Percentiles rank a stretch among this genome's conserved stretches.
Evolutionary conservation across 2,888 invertebrate genomes (phyloP).

Genomic region (Phortica magna): DNA sequence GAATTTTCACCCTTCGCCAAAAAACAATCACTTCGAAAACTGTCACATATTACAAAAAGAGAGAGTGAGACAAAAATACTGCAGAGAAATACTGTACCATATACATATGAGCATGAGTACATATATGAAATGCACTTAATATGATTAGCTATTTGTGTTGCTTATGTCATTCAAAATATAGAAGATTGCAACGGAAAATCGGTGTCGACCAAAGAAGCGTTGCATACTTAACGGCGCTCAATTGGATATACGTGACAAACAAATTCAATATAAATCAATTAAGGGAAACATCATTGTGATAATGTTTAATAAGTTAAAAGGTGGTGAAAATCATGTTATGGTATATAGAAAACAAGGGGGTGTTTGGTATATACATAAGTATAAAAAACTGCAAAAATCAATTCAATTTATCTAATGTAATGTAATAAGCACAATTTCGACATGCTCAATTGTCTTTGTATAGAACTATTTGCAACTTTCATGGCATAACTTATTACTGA

Average conservation of each 20-base stretch:
- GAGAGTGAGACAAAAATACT: neutral
- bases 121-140: conserved; percentile 69
- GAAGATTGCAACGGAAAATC: conserved; percentile 29
- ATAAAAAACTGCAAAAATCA: conserved; percentile 56
- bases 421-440: conserved; percentile 61
- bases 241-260: neutral
- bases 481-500: neutral
- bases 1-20: conserved; percentile 41
- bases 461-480: neutral
- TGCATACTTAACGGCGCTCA: conserved; percentile 67
- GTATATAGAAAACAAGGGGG: conserved; percentile 11
- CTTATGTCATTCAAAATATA: neutral
- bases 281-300: conserved; percentile 48
- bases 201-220: conserved; percentile 40
- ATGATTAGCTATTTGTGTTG: conserved; percentile 62
- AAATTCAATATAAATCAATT: conserved; percentile 58
- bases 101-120: neutral
- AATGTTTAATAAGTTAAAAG: conserved; percentile 52
- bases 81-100: neutral
- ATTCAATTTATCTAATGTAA: conserved; percentile 76
- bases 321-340: conserved; percentile 50
- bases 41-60: neutral
- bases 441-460: neutral
- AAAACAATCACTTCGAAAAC: too few species aligned
- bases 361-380: neutral